Percentiles rank a stretch among this genome's conserved stretches.
Evolutionary conservation across 2,797 vertebrate genomes (phyloP).

Genomic region (Leuciscus waleckii): DNA sequence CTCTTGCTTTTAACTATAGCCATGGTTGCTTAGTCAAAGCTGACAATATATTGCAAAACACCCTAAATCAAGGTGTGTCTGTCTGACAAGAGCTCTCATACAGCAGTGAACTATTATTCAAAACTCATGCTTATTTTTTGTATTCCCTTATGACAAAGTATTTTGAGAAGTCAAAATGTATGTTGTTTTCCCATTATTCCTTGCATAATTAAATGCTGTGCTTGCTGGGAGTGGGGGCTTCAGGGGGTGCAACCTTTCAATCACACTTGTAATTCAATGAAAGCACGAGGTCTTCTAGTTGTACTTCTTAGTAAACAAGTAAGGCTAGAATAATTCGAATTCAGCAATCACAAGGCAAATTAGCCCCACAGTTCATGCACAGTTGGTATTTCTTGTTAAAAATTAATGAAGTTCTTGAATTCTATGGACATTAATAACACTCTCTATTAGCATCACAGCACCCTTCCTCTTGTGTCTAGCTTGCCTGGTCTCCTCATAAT

Average conservation of each 20-base stretch:
- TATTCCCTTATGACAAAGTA: neutral
- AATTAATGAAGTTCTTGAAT: slow-evolving; percentile 17
- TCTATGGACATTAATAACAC: slow-evolving; percentile 71
- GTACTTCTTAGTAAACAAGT: slow-evolving; percentile 57
- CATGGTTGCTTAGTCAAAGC: slow-evolving; percentile 37
- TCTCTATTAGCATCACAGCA: slow-evolving; percentile 76
- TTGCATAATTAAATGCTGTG: slow-evolving; percentile 69
- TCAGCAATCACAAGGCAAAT: slow-evolving; percentile 66
- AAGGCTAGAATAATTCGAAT: slow-evolving; percentile 69
- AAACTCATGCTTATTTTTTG: neutral
- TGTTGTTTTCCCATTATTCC: slow-evolving; percentile 63
- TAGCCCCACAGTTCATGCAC: slow-evolving; percentile 77
- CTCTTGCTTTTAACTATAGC: slow-evolving; percentile 38
- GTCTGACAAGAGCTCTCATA: slow-evolving; percentile 37
- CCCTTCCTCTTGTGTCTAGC: slow-evolving; percentile 67
- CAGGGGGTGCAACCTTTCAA: slow-evolving; percentile 43
- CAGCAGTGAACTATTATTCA: slow-evolving; percentile 24
- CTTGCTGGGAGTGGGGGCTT: slow-evolving; percentile 49
- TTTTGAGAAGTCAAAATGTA: slow-evolving; percentile 17
- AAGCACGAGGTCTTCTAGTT: slow-evolving; percentile 68
- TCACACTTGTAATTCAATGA: slow-evolving; percentile 70
- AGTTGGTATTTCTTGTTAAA: slow-evolving; percentile 75
- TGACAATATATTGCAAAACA: slow-evolving; percentile 18
- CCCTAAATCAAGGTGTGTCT: slow-evolving; percentile 30
- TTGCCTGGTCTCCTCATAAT: slow-evolving; percentile 29